Base-by-base conservation (phyloP, 1,140 invertebrate genomes). In the Cataglyphis hispanica region DNA sequence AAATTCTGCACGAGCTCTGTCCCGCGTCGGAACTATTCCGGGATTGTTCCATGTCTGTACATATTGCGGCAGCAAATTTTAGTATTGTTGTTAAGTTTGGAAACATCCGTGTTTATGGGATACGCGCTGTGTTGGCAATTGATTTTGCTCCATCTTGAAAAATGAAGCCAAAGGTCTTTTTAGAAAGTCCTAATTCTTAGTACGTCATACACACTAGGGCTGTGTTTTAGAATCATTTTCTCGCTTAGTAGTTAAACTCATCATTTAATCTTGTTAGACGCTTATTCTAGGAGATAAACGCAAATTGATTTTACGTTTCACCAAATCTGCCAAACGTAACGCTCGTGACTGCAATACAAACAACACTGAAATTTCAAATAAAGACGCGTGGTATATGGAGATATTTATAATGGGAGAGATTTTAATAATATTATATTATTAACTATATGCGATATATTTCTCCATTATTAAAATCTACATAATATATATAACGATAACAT, bases 41-140 rank as follows among this genome's bases (percentile, higher is more conserved):
- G 34, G 31, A 40, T 63, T 53, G 25, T 58, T 25, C n/a, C 50
- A 63, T 63, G 70, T 64, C 46, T 88, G 84, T 91, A 84, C 27
- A 83, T 85, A 67, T 34, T 63, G 25, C 64, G 22, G 40, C 61
- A 63, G 53, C 31, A 37, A 63, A 76, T 11, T 76, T 37, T 90
- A 94, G 91, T 93, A 93, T 94, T 93, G 91, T 93, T 93, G 92
- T 92, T 93, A 89, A 93, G 87, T 91, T 92, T 90, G 80, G n/a
- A 83, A 83, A 63, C 83, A 74, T 64, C 27, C 56, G 78, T 56
- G 53, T 74, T 80, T 69, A 76, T 58, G 60, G 56, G 27, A 80
- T 66, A 16, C 76, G 70, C 86, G 50, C 46, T 78, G 34, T 87
- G 56, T 83, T 56, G 46, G 69, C 72, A 69, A 85, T 50, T 8